These are phyloP conservation scores for Enteromius fasciolatus DNA, from an alignment of 2,797 vertebrate genomes.

Conservation along the genomic window DNA sequence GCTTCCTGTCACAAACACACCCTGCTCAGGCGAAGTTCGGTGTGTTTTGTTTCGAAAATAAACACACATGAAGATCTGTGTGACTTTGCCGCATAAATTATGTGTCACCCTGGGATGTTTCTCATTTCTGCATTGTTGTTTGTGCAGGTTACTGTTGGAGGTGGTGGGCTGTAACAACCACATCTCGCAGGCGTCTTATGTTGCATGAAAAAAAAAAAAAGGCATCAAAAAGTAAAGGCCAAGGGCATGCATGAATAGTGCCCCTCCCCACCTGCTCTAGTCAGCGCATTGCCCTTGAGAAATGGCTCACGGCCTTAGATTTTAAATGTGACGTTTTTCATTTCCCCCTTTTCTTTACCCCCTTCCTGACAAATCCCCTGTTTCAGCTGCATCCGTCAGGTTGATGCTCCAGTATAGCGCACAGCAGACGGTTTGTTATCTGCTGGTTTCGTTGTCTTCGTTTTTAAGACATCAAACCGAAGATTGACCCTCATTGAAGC, in stretches of 20 bases:
- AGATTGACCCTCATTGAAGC: not conserved
- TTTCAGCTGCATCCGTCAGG: slow-evolving; percentile 49
- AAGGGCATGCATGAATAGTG: slow-evolving; percentile 25
- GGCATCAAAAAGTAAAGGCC: slow-evolving; percentile 33
- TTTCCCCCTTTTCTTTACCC: slow-evolving; percentile 31
- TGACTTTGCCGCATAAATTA: not conserved
- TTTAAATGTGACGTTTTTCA: slow-evolving; percentile 41
- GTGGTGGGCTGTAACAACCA: slow-evolving; percentile 3
- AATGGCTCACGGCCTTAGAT: slow-evolving; percentile 1
- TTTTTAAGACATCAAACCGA: not conserved
- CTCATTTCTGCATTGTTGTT: slow-evolving; percentile 26
- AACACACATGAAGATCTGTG: not conserved
- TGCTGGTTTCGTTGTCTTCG: slow-evolving; percentile 50
- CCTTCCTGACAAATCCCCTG: slow-evolving; percentile 45
- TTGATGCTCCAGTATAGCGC: slow-evolving; percentile 29
- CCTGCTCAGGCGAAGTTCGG: not conserved
- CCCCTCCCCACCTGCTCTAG: slow-evolving; percentile 16
- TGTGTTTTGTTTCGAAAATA: not conserved
- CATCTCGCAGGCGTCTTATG: slow-evolving; percentile 6
- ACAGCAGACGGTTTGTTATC: slow-evolving; percentile 44
- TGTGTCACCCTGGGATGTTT: slow-evolving; percentile 1
- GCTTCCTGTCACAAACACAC: not conserved
- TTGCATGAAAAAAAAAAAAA: slow-evolving; percentile 17
- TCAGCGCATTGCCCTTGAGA: slow-evolving; percentile 39
- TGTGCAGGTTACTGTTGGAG: slow-evolving; percentile 22